These are phyloP conservation scores for Damaliscus lunatus DNA, from an alignment of 2,113 vertebrate genomes.

Conservation along the genomic window DNA sequence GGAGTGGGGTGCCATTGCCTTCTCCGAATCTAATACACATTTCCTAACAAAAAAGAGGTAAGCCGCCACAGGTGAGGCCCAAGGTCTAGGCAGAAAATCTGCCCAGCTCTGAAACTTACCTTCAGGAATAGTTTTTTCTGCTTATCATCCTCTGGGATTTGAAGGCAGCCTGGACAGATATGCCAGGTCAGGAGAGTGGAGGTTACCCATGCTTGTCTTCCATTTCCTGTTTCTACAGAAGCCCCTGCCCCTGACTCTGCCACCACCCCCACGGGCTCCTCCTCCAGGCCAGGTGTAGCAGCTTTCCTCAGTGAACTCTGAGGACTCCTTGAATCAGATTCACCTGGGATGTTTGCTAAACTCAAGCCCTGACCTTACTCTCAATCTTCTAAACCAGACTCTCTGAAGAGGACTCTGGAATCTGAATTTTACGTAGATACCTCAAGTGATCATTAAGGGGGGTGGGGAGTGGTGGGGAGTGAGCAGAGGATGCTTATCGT, in stretches of 20 bases:
- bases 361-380: neutral
- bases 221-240: neutral
- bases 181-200: neutral
- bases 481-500: neutral
- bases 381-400: neutral
- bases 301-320: neutral
- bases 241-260: neutral
- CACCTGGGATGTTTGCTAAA: neutral
- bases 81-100: neutral
- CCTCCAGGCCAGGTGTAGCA: neutral
- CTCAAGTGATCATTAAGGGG: neutral
- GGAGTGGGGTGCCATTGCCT: too few relatives aligned
- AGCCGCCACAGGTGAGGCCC: fast-evolving
- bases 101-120: neutral
- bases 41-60: neutral
- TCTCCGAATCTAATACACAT: neutral
- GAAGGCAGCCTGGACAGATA: neutral
- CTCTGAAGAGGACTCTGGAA: neutral
- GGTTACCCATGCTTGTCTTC: neutral
- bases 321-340: neutral
- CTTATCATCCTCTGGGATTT: neutral
- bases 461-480: too few relatives aligned
- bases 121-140: neutral
- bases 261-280: neutral
- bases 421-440: neutral